A percentile compares a stretch with the other conserved stretches of the same genome.
Conservation (phyloP, 2,113 vertebrate species). For the Tricholaema leucomelas region DNA sequence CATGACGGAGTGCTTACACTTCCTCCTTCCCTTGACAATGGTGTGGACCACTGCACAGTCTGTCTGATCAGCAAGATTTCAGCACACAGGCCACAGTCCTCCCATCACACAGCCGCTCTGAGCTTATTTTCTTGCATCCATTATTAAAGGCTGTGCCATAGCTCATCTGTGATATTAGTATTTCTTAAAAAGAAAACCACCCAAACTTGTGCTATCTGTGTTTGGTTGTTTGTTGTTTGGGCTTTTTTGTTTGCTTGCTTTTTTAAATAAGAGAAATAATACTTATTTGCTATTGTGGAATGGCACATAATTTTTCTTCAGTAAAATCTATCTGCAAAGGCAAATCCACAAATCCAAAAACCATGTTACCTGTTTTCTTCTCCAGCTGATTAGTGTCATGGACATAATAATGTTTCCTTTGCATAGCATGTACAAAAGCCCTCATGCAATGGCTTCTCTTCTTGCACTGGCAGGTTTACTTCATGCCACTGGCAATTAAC, state of each 20-base stretch:
- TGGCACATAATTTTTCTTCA: background rate
- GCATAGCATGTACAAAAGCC: background rate
- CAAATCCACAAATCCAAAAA: background rate
- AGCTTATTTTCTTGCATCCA: background rate
- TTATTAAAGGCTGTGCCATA: background rate
- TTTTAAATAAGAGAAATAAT: background rate
- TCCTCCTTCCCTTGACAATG: background rate
- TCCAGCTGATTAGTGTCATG: background rate
- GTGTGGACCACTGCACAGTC: background rate
- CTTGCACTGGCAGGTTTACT: background rate
- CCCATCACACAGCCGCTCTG: background rate
- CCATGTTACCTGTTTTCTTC: background rate
- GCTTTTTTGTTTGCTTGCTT: background rate
- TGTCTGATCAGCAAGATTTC: background rate
- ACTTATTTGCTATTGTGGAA: background rate
- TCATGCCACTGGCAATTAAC: background rate
- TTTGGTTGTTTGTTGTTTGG: no score
- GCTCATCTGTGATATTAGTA: background rate
- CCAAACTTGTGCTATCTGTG: background rate
- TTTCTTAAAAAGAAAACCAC: background rate
- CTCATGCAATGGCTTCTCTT: background rate
- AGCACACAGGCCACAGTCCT: background rate
- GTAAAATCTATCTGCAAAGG: background rate
- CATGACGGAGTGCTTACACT: background rate
- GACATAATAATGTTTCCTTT: background rate